These are phyloP conservation scores for Podotricha telesiphe DNA, from an alignment of 2,888 invertebrate genomes.

Conservation along the genomic window DNA sequence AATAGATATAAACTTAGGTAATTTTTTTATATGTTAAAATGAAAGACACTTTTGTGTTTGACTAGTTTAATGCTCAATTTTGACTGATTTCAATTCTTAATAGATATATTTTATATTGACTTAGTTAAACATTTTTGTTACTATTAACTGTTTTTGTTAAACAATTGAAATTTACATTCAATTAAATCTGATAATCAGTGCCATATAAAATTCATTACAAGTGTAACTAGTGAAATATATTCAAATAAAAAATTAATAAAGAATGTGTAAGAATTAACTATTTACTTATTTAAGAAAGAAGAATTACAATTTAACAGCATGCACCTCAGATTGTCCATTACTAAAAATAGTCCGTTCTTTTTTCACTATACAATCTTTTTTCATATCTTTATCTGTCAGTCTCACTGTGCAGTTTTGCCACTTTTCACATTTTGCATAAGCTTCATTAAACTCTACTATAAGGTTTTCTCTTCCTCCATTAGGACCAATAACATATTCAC, in stretches of 20 bases:
- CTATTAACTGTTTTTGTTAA: constrained; percentile 16
- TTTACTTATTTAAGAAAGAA: constrained; percentile 1
- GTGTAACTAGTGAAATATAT: background rate
- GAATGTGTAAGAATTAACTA: background rate
- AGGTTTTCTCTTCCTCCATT: constrained; percentile 90
- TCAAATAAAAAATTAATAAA: background rate
- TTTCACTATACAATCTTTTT: constrained; percentile 84
- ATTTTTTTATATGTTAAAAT: constrained; percentile 14
- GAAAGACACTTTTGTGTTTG: constrained; percentile 28
- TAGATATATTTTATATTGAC: constrained; percentile 19
- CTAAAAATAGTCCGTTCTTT: constrained; percentile 65
- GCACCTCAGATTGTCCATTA: constrained; percentile 56
- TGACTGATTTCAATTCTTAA: constrained; percentile 31
- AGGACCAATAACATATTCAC: constrained; percentile 89
- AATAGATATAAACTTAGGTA: constrained; percentile 5
- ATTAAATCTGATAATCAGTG: constrained; percentile 13
- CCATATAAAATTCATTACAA: constrained; percentile 10
- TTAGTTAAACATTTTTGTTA: constrained; percentile 31
- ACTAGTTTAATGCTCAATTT: constrained; percentile 34
- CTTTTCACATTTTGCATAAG: constrained; percentile 83
- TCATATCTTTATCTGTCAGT: constrained; percentile 70
- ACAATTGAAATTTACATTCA: constrained; percentile 8
- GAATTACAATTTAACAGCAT: constrained; percentile 48
- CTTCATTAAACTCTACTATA: constrained; percentile 86
- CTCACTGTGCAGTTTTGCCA: constrained; percentile 79